These are phyloP conservation scores for Chionoecetes opilio DNA, from an alignment of 1,140 invertebrate genomes.

Conservation along the genomic window DNA sequence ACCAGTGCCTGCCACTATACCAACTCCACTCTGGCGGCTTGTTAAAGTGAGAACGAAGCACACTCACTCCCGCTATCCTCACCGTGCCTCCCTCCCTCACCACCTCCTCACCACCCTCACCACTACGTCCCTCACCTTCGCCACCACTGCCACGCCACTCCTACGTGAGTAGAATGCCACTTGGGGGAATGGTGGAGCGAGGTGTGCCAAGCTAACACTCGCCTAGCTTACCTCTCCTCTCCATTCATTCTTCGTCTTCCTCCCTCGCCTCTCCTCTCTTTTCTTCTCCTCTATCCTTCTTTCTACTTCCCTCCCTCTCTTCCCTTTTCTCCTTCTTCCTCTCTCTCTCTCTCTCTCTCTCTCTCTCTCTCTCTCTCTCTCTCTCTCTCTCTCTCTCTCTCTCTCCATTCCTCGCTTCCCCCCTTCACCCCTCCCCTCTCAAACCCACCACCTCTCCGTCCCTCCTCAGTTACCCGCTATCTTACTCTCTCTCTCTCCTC, in stretches of 20 bases:
- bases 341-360: neutral
- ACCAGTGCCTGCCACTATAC: too few species aligned
- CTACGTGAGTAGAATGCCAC: constrained; percentile 1
- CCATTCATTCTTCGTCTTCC: constrained; percentile 3
- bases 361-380: neutral
- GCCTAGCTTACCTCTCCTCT: neutral
- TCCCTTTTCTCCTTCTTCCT: neutral
- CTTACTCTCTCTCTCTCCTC: neutral
- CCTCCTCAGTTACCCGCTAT: neutral
- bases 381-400: neutral
- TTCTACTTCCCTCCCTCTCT: neutral
- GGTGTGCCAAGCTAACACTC: neutral
- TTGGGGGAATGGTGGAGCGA: neutral
- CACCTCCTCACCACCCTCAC: constrained; percentile 12
- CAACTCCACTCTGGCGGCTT: too few species aligned
- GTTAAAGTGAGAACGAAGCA: too few species aligned
- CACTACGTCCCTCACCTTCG: neutral
- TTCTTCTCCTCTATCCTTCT: neutral
- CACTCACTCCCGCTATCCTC: too few species aligned
- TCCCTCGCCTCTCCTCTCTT: neutral
- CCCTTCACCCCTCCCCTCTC: neutral
- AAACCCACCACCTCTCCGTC: neutral
- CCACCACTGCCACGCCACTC: neutral
- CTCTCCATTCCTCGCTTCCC: neutral
- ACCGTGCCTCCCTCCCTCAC: neutral